These are phyloP conservation scores for Geophilus truncorum DNA, from an alignment of 2,888 invertebrate species.

Conservation along the genomic window DNA sequence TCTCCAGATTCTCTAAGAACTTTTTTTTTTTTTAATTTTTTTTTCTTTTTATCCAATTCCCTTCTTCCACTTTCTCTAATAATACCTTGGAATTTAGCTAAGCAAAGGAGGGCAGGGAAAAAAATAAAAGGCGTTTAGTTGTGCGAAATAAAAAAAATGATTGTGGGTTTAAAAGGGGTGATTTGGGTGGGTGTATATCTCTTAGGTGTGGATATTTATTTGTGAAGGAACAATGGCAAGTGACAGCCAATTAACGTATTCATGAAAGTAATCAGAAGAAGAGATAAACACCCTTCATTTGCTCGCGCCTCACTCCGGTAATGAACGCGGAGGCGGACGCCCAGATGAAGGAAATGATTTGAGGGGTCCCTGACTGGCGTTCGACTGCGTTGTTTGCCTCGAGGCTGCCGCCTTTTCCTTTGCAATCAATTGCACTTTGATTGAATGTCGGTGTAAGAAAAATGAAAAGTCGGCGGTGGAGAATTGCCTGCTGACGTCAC, in stretches of 20 bases:
- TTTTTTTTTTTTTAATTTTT: constrained; percentile 31
- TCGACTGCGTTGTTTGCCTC: too few relatives aligned
- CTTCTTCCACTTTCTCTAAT: constrained; percentile 31
- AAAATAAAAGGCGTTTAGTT: constrained; percentile 36
- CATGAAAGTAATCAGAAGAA: constrained; percentile 32
- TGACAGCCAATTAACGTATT: constrained; percentile 35
- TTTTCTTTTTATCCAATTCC: too few relatives aligned
- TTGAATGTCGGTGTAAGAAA: too few relatives aligned
- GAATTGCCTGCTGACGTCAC: too few relatives aligned
- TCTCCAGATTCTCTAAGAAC: not conserved
- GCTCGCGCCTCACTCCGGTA: constrained; percentile 25
- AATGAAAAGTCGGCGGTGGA: too few relatives aligned
- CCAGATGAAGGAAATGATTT: too few relatives aligned
- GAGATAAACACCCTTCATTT: constrained; percentile 34
- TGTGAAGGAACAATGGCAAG: constrained; percentile 18
- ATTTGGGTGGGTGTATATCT: constrained; percentile 36
- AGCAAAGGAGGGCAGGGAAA: constrained; percentile 34
- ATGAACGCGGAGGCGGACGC: not conserved
- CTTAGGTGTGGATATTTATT: constrained; percentile 27
- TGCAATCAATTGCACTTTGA: too few relatives aligned
- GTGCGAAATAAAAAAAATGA: constrained; percentile 37
- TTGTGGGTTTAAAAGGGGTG: constrained; percentile 35
- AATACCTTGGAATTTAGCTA: constrained; percentile 28
- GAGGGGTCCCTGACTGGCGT: too few relatives aligned
- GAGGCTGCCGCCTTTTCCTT: too few relatives aligned